Percentiles rank a stretch among this genome's conserved stretches.
These are phyloP conservation scores for Lipotes vexillifer DNA, from an alignment of 2,113 vertebrate genomes.

Conservation along the genomic window DNA sequence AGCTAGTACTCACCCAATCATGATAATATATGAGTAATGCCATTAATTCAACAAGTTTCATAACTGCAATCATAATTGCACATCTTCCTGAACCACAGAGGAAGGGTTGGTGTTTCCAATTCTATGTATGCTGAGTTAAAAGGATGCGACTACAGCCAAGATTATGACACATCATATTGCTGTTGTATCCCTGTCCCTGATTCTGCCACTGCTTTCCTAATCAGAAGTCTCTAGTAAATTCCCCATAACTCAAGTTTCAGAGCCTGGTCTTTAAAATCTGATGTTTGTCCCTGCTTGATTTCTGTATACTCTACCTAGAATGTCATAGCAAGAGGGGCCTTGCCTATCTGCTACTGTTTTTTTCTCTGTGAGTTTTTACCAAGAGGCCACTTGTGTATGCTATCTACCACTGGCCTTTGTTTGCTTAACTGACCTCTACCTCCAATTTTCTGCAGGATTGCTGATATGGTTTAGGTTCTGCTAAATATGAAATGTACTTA, in stretches of 20 bases:
- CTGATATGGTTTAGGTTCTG: not conserved
- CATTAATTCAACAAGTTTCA: not conserved
- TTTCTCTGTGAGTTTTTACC: not conserved
- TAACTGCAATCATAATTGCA: not conserved
- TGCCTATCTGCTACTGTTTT: not conserved
- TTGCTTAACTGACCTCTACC: not conserved
- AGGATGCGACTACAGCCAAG: not conserved
- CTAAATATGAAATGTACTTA: not conserved
- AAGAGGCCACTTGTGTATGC: not conserved
- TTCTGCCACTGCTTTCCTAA: not conserved
- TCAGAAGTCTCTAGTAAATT: not conserved
- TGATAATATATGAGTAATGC: not conserved
- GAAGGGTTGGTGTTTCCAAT: not conserved
- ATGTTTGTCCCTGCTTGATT: not conserved
- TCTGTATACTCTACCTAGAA: not conserved
- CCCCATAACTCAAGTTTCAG: not conserved
- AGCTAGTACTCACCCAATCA: not conserved
- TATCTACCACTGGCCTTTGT: not conserved
- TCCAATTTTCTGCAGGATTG: not conserved
- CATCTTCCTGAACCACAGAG: not conserved
- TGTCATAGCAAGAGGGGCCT: no score
- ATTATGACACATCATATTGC: not conserved
- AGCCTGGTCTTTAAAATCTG: not conserved
- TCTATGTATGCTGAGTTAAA: not conserved
- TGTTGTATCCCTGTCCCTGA: not conserved